Conservation (phyloP, 2,113 vertebrate species). For the Pithys albifrons region DNA sequence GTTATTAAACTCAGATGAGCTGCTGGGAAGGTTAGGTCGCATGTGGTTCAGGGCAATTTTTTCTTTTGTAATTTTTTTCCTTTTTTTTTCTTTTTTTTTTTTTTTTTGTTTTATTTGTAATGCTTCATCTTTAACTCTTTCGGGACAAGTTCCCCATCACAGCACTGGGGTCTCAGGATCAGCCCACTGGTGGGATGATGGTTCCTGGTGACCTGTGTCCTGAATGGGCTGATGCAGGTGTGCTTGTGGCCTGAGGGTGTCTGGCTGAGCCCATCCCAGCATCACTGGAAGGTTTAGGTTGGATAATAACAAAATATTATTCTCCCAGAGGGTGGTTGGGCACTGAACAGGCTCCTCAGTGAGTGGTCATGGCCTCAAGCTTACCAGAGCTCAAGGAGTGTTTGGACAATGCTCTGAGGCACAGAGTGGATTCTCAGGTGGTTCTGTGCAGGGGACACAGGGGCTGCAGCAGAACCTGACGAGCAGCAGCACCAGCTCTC, state of each 20-base stretch:
- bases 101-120: not conserved
- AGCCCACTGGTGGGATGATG: not conserved
- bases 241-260: not conserved
- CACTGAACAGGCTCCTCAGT: not conserved
- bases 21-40: conserved; percentile 61
- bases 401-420: not conserved
- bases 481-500: not conserved
- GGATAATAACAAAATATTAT: not conserved
- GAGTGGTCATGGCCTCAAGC: not conserved
- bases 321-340: not conserved
- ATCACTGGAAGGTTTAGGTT: not conserved
- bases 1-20: conserved; percentile 77
- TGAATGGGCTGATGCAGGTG: not conserved
- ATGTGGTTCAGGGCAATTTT: conserved; percentile 60
- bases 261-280: rapidly evolving
- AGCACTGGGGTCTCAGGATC: not conserved
- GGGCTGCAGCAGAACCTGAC: not conserved
- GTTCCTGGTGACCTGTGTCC: not conserved
- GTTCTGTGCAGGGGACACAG: not conserved
- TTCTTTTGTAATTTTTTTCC: not conserved
- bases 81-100: not conserved
- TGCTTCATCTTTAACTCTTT: conserved; percentile 57
- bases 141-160: not conserved
- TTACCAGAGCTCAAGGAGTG: not conserved
- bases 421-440: not conserved